These are phyloP conservation scores for Thaumatotibia leucotreta DNA, from an alignment of 1,140 invertebrate genomes.

Conservation along the genomic window DNA sequence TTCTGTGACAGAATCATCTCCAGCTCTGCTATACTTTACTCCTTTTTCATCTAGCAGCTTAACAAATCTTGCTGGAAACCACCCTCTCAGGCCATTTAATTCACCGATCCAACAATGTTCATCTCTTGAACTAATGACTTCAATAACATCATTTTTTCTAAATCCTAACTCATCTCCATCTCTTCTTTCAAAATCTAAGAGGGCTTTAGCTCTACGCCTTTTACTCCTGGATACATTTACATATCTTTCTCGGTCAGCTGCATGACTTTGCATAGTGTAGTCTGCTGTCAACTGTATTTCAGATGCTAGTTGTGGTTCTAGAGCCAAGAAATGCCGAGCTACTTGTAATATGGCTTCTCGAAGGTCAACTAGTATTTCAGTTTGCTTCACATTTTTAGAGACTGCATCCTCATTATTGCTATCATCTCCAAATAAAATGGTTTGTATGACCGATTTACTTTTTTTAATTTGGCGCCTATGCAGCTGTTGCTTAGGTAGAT, in stretches of 20 bases:
- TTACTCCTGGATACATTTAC: slow-evolving; percentile 92
- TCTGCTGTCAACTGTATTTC: slow-evolving; percentile 91
- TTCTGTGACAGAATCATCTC: slow-evolving; percentile 98
- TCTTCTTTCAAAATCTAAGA: slow-evolving; percentile 97
- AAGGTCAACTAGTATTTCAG: slow-evolving; percentile 96
- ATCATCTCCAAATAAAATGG: slow-evolving; percentile 90
- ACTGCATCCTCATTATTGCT: slow-evolving; percentile 89
- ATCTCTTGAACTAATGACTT: slow-evolving; percentile 97
- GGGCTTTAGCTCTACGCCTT: slow-evolving; percentile 94
- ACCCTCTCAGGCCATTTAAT: slow-evolving; percentile 96
- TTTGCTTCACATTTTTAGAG: slow-evolving; percentile 97
- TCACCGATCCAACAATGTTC: slow-evolving; percentile 99
- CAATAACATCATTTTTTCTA: slow-evolving; percentile 98
- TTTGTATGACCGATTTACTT: slow-evolving; percentile 93
- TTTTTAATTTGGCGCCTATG: slow-evolving; percentile 91
- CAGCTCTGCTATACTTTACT: slow-evolving; percentile 96
- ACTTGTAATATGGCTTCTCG: slow-evolving; percentile 96
- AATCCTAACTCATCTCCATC: slow-evolving; percentile 99
- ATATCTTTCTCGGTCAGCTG: slow-evolving; percentile 95
- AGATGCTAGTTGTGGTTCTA: slow-evolving; percentile 84
- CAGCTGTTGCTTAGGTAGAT: slow-evolving; percentile 94
- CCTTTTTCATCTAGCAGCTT: slow-evolving; percentile 97
- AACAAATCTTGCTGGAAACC: slow-evolving; percentile 99
- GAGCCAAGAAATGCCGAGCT: slow-evolving; percentile 91
- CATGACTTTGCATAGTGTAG: slow-evolving; percentile 97